Evolutionary conservation across 2,888 invertebrate species (phyloP).

Genomic region (Eupithecia subumbrata): DNA sequence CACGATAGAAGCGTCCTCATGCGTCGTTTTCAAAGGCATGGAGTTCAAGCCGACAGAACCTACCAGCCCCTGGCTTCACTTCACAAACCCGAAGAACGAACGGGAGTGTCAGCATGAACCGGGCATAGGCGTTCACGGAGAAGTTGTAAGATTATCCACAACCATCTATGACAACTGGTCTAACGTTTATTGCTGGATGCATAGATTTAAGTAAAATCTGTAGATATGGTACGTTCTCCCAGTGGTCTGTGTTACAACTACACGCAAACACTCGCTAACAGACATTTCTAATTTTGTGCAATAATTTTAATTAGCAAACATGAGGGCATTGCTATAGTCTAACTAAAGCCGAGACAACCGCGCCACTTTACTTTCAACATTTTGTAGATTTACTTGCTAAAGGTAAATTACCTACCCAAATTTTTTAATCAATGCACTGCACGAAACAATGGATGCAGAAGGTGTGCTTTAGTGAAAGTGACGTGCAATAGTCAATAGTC

Average conservation of each 20-base stretch:
- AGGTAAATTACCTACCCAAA: too few relatives aligned
- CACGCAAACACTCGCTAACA: too few relatives aligned
- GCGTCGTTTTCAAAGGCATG: conserved; percentile 56
- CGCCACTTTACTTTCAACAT: too few relatives aligned
- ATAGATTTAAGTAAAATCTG: too few relatives aligned
- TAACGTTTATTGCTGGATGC: not conserved
- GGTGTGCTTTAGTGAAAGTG: not conserved
- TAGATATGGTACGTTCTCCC: too few relatives aligned
- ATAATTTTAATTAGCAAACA: too few relatives aligned
- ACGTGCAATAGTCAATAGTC: too few relatives aligned
- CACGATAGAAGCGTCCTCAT: conserved; percentile 57
- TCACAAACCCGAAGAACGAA: conserved; percentile 56
- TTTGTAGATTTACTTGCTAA: too few relatives aligned
- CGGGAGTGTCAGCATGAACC: conserved; percentile 62
- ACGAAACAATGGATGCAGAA: not conserved
- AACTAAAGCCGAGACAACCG: too few relatives aligned
- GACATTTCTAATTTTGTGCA: too few relatives aligned
- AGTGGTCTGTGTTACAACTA: too few relatives aligned
- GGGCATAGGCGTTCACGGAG: conserved; percentile 40
- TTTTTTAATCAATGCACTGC: not conserved
- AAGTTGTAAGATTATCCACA: conserved; percentile 56
- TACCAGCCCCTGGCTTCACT: conserved; percentile 54
- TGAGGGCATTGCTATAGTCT: too few relatives aligned
- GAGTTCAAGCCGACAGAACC: conserved; percentile 13
- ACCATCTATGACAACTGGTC: not conserved